Percentiles rank a stretch among this genome's conserved stretches.
phyloP scores from a whole-genome alignment of 2,113 vertebrate genomes.

The Nycticebus coucang region DNA sequence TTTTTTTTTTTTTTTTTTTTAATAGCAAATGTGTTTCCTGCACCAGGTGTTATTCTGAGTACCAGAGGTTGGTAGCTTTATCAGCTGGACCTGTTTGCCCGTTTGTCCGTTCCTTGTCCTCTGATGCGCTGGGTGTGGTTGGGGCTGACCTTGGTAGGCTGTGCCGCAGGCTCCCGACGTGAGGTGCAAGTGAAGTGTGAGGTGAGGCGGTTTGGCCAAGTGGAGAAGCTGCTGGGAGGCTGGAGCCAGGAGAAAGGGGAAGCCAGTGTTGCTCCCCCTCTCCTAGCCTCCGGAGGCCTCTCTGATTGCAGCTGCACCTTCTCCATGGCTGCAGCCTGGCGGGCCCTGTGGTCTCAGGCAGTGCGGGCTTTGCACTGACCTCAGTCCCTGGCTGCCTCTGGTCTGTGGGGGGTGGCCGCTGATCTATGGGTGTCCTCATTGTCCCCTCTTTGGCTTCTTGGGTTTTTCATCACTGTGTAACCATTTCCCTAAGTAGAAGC shows the following conservation, averaged over 20 bases:
- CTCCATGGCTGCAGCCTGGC: background rate
- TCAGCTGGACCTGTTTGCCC: background rate
- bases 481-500: background rate
- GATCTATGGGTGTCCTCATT: background rate
- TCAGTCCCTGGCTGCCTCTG: background rate
- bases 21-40: background rate
- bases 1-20: background rate
- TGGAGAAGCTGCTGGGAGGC: background rate
- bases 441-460: background rate
- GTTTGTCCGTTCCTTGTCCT: background rate
- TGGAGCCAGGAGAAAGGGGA: background rate
- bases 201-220: background rate
- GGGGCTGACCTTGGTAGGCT: background rate
- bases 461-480: background rate
- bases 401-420: background rate
- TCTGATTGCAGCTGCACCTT: background rate
- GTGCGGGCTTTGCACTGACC: background rate
- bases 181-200: too few relatives aligned
- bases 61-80: background rate
- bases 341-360: background rate
- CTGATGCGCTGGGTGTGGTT: accelerated
- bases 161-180: background rate
- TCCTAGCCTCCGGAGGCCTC: background rate
- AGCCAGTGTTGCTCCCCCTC: background rate
- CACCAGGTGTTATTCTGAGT: background rate